Percentiles rank a stretch among this genome's conserved stretches.
phyloP scores from a whole-genome alignment of 1,140 invertebrate genomes.

The Campoletis sonorensis region DNA sequence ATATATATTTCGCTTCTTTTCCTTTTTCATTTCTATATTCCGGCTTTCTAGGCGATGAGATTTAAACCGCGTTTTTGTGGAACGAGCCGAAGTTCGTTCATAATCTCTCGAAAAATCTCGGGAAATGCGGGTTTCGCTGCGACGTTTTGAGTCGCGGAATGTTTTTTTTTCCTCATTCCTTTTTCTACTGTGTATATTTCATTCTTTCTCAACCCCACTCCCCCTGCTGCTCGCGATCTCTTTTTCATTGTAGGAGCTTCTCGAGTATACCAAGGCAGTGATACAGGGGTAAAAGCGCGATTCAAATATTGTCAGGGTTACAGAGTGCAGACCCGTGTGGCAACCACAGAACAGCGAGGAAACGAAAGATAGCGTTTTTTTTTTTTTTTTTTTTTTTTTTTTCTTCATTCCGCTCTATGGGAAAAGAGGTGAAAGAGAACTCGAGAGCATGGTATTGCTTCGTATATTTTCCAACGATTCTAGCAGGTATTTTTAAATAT shows the following conservation, averaged over 20 bases:
- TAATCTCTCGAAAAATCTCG: background rate
- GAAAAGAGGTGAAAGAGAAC: background rate
- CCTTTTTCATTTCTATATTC: no score
- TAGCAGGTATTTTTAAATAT: background rate
- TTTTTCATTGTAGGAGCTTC: background rate
- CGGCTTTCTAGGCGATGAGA: no score
- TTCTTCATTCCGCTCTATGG: background rate
- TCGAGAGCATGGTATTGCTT: background rate
- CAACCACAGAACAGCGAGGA: background rate
- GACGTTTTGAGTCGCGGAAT: background rate
- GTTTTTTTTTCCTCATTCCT: background rate
- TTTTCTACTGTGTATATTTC: background rate
- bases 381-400: constrained; percentile 13
- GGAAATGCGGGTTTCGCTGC: background rate
- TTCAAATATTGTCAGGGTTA: constrained; percentile 9
- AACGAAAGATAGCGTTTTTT: background rate
- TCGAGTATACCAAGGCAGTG: background rate
- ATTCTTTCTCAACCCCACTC: background rate
- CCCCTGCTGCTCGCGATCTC: background rate
- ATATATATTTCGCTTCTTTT: no score
- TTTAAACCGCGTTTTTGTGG: background rate
- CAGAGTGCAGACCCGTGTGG: background rate
- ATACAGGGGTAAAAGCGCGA: background rate
- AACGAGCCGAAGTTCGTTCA: background rate
- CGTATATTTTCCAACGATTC: background rate